Conservation (phyloP, 2,888 invertebrate genomes). For the Phortica magna region DNA sequence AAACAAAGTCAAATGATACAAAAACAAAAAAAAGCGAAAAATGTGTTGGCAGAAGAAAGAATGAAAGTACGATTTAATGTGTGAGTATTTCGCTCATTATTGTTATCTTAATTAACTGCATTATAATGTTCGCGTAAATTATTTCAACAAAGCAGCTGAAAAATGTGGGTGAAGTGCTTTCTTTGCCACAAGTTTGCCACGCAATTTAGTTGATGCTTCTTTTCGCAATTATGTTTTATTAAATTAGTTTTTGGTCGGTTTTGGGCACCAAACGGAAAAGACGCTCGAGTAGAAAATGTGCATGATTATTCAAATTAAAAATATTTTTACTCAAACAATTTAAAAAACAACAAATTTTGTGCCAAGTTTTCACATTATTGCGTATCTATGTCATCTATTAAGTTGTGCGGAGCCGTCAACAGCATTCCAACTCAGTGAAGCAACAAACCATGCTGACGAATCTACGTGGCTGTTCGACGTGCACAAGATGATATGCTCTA, state of each 20-base stretch:
- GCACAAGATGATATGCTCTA: neutral
- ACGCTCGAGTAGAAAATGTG: neutral
- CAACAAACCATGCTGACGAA: neutral
- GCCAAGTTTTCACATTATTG: too few species aligned
- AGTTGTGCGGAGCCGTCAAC: too few species aligned
- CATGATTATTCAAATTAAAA: too few species aligned
- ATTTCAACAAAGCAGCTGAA: neutral
- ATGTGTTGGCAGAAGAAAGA: neutral
- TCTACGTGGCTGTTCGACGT: constrained; percentile 13
- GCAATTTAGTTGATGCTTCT: neutral
- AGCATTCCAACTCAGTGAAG: too few species aligned
- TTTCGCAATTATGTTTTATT: too few species aligned
- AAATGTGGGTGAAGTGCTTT: neutral
- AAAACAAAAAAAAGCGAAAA: neutral
- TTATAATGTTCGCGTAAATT: constrained; percentile 10
- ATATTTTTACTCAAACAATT: too few species aligned
- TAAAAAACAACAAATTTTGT: too few species aligned
- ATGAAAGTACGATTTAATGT: constrained; percentile 20
- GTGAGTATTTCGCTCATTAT: constrained; percentile 25
- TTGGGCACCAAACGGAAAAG: too few species aligned
- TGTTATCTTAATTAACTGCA: constrained; percentile 31
- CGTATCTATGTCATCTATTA: too few species aligned
- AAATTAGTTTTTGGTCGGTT: too few species aligned
- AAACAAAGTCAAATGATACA: constrained; percentile 21
- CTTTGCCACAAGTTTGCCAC: neutral